Conservation (phyloP, 1,140 invertebrate species). For the Pygmarrhopalites habei region DNA sequence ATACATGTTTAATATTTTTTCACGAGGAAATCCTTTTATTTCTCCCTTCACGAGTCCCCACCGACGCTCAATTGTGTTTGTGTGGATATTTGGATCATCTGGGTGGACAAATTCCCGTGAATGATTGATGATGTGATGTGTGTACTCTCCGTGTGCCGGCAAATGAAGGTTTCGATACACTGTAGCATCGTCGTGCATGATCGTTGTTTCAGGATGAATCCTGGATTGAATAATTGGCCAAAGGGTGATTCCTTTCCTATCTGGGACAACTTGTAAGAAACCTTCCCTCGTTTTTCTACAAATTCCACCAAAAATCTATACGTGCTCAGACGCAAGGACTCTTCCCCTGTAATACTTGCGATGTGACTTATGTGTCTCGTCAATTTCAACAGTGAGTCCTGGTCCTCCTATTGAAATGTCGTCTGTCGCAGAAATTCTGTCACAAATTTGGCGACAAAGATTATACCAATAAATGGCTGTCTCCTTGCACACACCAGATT, state of each 20-base stretch:
- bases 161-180: neutral
- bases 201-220: neutral
- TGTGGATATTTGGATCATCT: no score
- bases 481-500: constrained; percentile 12
- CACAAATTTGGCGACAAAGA: no score
- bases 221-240: constrained; percentile 1
- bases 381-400: no score
- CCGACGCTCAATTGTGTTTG: no score
- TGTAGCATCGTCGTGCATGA: neutral
- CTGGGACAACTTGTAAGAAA: neutral
- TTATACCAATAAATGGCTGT: constrained; percentile 13
- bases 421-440: neutral
- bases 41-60: no score
- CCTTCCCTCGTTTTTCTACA: no score
- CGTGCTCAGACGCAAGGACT: no score
- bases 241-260: neutral
- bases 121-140: no score
- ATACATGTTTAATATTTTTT: no score
- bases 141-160: neutral
- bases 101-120: neutral
- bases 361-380: no score
- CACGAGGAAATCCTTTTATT: neutral
- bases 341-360: no score
- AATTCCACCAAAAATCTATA: no score
- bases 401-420: neutral